These are phyloP conservation scores for Malthinus seriepunctatus DNA, from an alignment of 2,888 invertebrate species.

Conservation along the genomic window DNA sequence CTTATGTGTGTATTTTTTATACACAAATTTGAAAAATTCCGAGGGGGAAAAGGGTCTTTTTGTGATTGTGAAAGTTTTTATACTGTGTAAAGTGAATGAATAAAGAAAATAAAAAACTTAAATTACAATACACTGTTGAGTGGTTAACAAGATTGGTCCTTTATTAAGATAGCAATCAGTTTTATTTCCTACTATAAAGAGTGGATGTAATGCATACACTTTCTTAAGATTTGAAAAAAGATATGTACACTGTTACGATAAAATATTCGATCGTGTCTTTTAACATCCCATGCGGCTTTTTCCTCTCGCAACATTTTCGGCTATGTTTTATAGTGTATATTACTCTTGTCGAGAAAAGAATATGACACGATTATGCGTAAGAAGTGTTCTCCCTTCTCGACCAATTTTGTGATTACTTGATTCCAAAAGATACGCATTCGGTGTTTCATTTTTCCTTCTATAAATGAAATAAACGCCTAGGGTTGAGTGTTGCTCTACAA, in stretches of 20 bases:
- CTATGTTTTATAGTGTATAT: conserved; percentile 34
- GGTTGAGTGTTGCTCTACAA: conserved; percentile 26
- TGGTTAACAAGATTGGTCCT: conserved; percentile 56
- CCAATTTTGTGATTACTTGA: conserved; percentile 55
- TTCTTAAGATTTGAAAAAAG: conserved; percentile 46
- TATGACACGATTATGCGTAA: conserved; percentile 54
- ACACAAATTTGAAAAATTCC: background rate
- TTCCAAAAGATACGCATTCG: conserved; percentile 45
- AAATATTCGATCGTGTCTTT: conserved; percentile 19
- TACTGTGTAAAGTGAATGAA: conserved; percentile 33
- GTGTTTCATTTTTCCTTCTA: conserved; percentile 44
- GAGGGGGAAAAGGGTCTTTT: conserved; percentile 8
- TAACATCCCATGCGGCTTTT: conserved; percentile 12
- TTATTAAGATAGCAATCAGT: conserved; percentile 57
- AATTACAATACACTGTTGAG: conserved; percentile 47
- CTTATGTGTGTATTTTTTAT: too few relatives aligned
- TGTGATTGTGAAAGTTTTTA: conserved; percentile 21
- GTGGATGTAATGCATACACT: conserved; percentile 52
- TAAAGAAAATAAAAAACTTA: conserved; percentile 42
- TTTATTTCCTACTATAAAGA: conserved; percentile 55
- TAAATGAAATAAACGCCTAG: conserved; percentile 42
- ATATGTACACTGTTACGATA: conserved; percentile 27
- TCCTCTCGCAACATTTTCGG: conserved; percentile 23
- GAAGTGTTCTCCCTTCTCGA: conserved; percentile 37
- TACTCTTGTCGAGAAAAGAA: conserved; percentile 39